Evolutionary conservation across 2,888 invertebrate species (phyloP), one percentile per base, ranked within the genome.

Genomic region (Rugalucina vietnamica): DNA sequence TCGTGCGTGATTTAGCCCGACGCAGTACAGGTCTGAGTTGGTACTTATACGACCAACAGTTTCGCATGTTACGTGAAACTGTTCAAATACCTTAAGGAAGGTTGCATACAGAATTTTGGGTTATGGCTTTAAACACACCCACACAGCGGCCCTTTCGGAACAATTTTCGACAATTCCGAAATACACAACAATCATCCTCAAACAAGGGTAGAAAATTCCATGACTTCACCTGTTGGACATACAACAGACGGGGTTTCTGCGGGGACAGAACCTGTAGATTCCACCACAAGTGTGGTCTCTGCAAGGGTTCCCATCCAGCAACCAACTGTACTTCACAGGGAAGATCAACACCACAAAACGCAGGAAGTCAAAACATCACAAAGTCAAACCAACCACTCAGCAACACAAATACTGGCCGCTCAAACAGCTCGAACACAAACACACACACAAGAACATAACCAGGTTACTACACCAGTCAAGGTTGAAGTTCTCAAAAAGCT

Each of bases 231-330:
- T 78, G 71, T 36, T 78, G 50, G 71, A 54, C 49, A 3, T 78
- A 54, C 72, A 78, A 69, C 72, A 34, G 50, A 21, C 54, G 57
- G 18, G 43, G 70, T 54, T 12, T 32, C 29, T 65, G 65, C 29
- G 32, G 65, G 21, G 65, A 29, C 5, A 12, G 54, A 54, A 54
- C 12, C 10, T 77, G 77, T 70, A 24, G 3, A 5, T 21, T 29
- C 27, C 77, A 39, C 18, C 77, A 77, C n/a, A 43, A 69, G 43
- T 77, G 77, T 69, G 77, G 77, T 32, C 50, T 43, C 76, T 76
- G 76, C 43, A 76, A 50, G 27, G 75, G 75, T 8, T n/a, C 14
- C 5, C 75, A 75, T 8, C 5, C 49, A 12, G 27, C 57, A 14
- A 37, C 37, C 60, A 50, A 57, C 50, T 75, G 37, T 12, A 34